phyloP scores from a whole-genome alignment of 2,797 vertebrate species.

The Onychomys torridus region DNA sequence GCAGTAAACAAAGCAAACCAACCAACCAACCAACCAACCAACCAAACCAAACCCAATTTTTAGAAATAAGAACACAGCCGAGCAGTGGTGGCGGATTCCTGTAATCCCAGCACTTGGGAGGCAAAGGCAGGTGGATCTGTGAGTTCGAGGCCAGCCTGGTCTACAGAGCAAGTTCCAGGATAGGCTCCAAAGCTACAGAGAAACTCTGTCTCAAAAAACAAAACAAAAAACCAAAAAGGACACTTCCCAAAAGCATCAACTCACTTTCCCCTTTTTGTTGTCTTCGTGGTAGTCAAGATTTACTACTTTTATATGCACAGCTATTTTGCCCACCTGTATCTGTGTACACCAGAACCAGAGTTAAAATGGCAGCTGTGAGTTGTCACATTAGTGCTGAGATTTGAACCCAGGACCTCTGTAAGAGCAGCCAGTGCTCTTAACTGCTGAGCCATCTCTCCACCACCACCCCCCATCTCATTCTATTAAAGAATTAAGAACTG shows the following conservation, averaged over 20 bases:
- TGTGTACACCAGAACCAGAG: background rate
- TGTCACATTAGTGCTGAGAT: background rate
- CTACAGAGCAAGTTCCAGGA: no score
- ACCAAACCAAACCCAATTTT: background rate
- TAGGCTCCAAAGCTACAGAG: no score
- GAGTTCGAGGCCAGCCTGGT: no score
- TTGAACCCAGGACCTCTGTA: background rate
- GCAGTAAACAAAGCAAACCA: background rate
- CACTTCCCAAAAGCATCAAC: slow-evolving; percentile 20
- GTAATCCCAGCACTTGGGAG: no score
- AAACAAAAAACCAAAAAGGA: no score
- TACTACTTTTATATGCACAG: background rate
- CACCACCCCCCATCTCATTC: background rate
- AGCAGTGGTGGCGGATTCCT: no score
- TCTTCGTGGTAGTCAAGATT: background rate
- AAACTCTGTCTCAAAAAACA: no score
- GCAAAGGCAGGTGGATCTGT: no score
- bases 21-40: no score
- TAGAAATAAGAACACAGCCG: no score
- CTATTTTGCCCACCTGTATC: background rate
- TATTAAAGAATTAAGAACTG: slow-evolving; percentile 18
- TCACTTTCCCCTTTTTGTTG: background rate
- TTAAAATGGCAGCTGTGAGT: background rate
- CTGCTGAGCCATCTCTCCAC: background rate
- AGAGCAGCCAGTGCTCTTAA: background rate